Evolutionary conservation across 2,797 vertebrate species (phyloP).

Genomic region (Sebastiscus tertius): DNA sequence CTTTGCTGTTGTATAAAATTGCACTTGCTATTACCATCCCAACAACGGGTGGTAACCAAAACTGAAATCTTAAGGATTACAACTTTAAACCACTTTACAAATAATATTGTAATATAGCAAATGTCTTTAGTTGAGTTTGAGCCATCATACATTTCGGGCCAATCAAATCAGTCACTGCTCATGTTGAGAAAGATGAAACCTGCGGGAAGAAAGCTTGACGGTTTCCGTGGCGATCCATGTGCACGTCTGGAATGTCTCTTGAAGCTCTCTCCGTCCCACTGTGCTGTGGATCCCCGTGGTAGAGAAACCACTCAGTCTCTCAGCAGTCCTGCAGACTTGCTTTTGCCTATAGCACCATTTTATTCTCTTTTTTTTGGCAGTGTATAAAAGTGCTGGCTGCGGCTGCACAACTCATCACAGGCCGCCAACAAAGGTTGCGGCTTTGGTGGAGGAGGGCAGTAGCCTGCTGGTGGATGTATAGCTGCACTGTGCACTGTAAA

Average conservation of each 20-base stretch:
- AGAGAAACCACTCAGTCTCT: slow-evolving; percentile 35
- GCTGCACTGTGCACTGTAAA: slow-evolving; percentile 41
- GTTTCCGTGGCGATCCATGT: slow-evolving; percentile 54
- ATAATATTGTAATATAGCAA: not conserved
- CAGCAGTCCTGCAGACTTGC: slow-evolving; percentile 23
- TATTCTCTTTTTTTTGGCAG: slow-evolving; percentile 41
- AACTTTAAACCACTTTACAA: not conserved
- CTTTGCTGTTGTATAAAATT: not conserved
- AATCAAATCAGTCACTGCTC: slow-evolving; percentile 12
- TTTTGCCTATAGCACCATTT: slow-evolving; percentile 44
- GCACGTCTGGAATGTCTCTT: slow-evolving; percentile 50
- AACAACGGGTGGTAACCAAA: not conserved
- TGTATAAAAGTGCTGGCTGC: slow-evolving; percentile 41
- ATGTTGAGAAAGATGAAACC: slow-evolving; percentile 9
- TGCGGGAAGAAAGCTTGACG: not conserved
- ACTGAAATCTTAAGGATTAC: not conserved
- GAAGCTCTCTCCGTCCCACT: slow-evolving; percentile 26
- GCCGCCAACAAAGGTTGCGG: slow-evolving; percentile 31
- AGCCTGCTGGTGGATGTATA: slow-evolving; percentile 33
- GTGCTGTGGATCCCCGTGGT: slow-evolving; percentile 32
- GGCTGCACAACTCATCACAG: slow-evolving; percentile 53
- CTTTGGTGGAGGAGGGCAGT: slow-evolving; percentile 30
- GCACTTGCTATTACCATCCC: not conserved
- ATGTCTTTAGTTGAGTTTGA: not conserved
- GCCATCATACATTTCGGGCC: not conserved